Percentiles rank a stretch among this genome's conserved stretches.
Evolutionary conservation across 2,113 vertebrate species (phyloP).

Genomic region (Xerus inauris): DNA sequence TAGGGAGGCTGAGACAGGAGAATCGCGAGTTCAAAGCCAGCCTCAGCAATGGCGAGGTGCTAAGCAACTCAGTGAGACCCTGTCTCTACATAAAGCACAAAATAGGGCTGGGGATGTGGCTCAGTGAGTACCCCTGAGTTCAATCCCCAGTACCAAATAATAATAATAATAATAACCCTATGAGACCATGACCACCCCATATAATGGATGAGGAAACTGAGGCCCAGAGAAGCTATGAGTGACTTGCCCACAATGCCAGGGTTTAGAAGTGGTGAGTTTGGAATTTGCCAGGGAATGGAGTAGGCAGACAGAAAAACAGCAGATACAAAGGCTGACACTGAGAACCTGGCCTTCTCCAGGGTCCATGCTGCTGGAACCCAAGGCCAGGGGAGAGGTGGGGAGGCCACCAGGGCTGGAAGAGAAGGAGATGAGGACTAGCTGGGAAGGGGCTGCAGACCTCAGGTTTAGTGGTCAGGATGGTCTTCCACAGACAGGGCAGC

Average conservation of each 20-base stretch:
- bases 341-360: not conserved
- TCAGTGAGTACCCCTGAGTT: too few relatives aligned
- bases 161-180: too few relatives aligned
- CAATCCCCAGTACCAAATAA: too few relatives aligned
- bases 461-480: not conserved
- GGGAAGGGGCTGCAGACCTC: not conserved
- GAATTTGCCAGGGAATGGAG: not conserved
- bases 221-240: not conserved
- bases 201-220: not conserved
- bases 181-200: too few relatives aligned
- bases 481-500: not conserved
- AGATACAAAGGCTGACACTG: not conserved
- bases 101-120: too few relatives aligned
- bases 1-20: too few relatives aligned
- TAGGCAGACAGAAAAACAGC: not conserved
- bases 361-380: not conserved
- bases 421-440: not conserved
- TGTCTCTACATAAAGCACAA: too few relatives aligned
- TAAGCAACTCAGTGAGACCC: too few relatives aligned
- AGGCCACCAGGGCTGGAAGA: not conserved
- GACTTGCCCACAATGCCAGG: not conserved
- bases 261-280: too few relatives aligned
- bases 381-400: not conserved
- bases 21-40: too few relatives aligned
- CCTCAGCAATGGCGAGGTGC: too few relatives aligned